Base-by-base conservation (phyloP, 2,888 invertebrate genomes). In the Apamea sordens region DNA sequence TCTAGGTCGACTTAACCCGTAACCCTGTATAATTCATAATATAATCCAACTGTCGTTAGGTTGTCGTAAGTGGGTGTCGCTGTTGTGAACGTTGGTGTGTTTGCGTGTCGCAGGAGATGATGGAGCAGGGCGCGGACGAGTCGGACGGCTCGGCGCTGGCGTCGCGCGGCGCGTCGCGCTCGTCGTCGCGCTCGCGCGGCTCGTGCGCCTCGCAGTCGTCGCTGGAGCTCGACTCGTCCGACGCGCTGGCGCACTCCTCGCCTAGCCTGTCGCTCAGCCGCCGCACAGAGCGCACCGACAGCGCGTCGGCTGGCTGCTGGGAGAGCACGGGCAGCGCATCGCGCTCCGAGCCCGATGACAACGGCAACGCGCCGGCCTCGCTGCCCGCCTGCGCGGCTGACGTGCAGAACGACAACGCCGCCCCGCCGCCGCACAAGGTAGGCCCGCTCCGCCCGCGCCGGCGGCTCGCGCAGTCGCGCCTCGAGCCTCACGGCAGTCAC, bases 141-240 rank as follows among this genome's bases (percentile, higher is more conserved):
- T 86, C 88, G 69, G 82, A 82, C 32, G 76, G 59, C 13, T 89
- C 89, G 83, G 89, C 78, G 71, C 82, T 93, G 56, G 92, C 93
- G 28, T 95, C 95, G 87, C 76, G 86, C 32, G 65, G 47, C n/a
- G 67, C 65, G 24, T 86, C 83, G 71, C 82, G 82, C 44, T 92
- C 93, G 64, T 93, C 94, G n/a, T 95, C 95, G 87, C 75, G 74
- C 70, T 70, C 79, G 80, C 82, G 82, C 67, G 91, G 89, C 74
- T 92, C 93, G 69, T 89, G 89, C 77, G 90, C 90, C 41, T 92
- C 93, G 86, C 92, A 91, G 82, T 93, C 94, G n/a, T 95, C 96
- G 85, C 92, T 94, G 77, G 95, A 95, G 90, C 91, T 94, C 87
- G 94, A 94, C 92, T 94, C 94, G 84, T 94, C 94, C 59, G 91